These are phyloP conservation scores for Hemiprocne comata DNA, from an alignment of 2,113 vertebrate genomes.

Conservation along the genomic window DNA sequence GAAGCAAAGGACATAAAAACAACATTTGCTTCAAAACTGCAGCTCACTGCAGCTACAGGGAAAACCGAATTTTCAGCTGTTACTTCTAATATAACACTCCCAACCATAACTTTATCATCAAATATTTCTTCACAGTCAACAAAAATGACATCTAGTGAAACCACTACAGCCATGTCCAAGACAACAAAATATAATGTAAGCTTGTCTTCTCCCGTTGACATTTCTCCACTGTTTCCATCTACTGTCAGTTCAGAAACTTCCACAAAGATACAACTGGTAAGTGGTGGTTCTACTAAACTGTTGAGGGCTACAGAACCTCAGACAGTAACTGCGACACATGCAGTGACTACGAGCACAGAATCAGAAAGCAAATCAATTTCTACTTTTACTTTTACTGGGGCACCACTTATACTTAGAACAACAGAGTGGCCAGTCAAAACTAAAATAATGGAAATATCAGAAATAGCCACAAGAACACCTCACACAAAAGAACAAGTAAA, in stretches of 20 bases:
- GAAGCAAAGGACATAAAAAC: not conserved
- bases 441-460: conserved; percentile 51
- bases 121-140: not conserved
- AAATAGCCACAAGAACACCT: not conserved
- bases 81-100: not conserved
- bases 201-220: not conserved
- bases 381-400: not conserved
- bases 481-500: conserved; percentile 44
- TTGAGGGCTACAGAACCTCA: not conserved
- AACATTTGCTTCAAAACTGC: not conserved
- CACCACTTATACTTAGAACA: not conserved
- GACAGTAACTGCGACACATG: not conserved
- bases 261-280: not conserved
- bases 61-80: not conserved
- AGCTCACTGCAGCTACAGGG: not conserved
- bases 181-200: conserved; percentile 12
- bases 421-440: conserved; percentile 30
- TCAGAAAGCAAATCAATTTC: not conserved
- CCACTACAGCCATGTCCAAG: not conserved
- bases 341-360: not conserved
- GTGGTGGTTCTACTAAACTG: not conserved
- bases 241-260: not conserved
- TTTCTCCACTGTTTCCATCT: not conserved
- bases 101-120: not conserved
- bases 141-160: not conserved